These are phyloP conservation scores for Oceanites oceanicus DNA, from an alignment of 2,113 vertebrate species.

Conservation along the genomic window DNA sequence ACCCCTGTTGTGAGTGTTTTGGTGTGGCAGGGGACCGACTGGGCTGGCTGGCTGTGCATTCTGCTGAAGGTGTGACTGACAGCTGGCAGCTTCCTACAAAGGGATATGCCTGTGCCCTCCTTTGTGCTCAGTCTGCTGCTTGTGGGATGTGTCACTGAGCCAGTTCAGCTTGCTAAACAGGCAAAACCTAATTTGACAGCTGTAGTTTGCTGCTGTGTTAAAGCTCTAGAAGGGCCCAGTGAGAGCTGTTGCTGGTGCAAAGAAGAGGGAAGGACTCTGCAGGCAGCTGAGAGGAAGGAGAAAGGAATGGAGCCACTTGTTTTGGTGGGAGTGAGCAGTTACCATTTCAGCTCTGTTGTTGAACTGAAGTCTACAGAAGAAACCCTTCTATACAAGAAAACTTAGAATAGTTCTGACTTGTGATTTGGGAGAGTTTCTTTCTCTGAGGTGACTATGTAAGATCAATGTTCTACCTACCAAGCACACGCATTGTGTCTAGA, in stretches of 20 bases:
- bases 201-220: background rate
- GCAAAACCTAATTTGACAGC: slow-evolving; percentile 3
- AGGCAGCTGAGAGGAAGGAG: background rate
- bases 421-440: background rate
- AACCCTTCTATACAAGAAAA: background rate
- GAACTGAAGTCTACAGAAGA: background rate
- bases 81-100: background rate
- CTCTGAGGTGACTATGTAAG: background rate
- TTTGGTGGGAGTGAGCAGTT: background rate
- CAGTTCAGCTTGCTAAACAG: slow-evolving; percentile 16
- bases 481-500: background rate
- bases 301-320: background rate
- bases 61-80: background rate
- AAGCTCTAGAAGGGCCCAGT: background rate
- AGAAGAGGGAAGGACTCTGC: background rate
- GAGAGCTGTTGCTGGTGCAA: background rate
- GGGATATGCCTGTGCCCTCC: background rate
- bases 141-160: background rate
- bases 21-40: background rate
- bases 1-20: background rate
- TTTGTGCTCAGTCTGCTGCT: background rate
- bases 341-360: background rate
- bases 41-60: background rate
- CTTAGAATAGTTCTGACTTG: background rate
- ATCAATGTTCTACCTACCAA: background rate